phyloP scores from a whole-genome alignment of 2,797 vertebrate genomes.

The Sciaenops ocellatus region DNA sequence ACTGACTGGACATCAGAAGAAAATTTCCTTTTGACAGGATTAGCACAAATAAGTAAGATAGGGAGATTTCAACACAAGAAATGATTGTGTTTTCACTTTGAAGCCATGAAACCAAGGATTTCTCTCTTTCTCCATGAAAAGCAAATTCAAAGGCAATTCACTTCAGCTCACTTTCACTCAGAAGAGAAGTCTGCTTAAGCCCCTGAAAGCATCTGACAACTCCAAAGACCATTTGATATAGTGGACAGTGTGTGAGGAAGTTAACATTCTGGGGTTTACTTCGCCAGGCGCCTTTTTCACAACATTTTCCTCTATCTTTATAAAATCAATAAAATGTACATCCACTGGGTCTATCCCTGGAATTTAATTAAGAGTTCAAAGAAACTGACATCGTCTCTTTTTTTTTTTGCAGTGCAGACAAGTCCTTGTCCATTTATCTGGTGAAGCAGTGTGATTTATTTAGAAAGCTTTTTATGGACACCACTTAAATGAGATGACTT shows the following conservation, averaged over 20 bases:
- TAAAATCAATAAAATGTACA: constrained; percentile 72
- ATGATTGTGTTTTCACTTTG: constrained; percentile 38
- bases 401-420: constrained; percentile 35
- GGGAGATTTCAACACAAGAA: constrained; percentile 31
- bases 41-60: constrained; percentile 15
- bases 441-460: constrained; percentile 61
- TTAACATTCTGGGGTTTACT: constrained; percentile 57
- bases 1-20: constrained; percentile 40
- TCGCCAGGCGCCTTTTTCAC: constrained; percentile 23
- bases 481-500: constrained; percentile 40
- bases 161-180: constrained; percentile 35
- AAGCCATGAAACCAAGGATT: constrained; percentile 27
- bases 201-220: constrained; percentile 55
- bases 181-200: constrained; percentile 29
- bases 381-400: constrained; percentile 23
- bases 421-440: constrained; percentile 53
- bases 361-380: constrained; percentile 71
- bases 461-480: constrained; percentile 42
- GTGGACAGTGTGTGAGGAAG: constrained; percentile 43
- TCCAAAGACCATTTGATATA: constrained; percentile 62
- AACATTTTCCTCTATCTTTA: constrained; percentile 55
- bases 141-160: constrained; percentile 42
- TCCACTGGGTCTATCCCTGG: constrained; percentile 38
- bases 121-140: constrained; percentile 16
- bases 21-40: constrained; percentile 8